Conservation (phyloP, 2,888 invertebrate species). For the Eubasilissa splendida region DNA sequence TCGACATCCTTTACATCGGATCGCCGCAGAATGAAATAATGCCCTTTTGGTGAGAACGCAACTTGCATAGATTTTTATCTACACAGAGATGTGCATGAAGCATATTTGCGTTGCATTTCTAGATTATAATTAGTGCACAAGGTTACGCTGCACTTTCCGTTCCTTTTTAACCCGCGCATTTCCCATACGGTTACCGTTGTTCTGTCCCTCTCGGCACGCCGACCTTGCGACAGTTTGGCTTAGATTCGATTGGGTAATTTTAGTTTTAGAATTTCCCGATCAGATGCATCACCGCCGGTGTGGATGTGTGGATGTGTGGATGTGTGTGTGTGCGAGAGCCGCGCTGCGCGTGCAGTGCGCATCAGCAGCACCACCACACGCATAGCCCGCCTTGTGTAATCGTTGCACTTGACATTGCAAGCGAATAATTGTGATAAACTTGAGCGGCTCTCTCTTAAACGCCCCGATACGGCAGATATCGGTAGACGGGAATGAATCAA, state of each 20-base stretch:
- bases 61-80: not conserved
- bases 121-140: constrained; percentile 49
- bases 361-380: not conserved
- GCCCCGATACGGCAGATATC: not conserved
- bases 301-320: not conserved
- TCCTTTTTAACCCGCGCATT: constrained; percentile 22
- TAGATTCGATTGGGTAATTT: constrained; percentile 55
- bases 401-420: constrained; percentile 50
- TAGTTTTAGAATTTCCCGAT: constrained; percentile 52
- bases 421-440: constrained; percentile 37
- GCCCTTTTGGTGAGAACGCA: not conserved
- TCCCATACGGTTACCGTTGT: not conserved
- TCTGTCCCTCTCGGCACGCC: constrained; percentile 18
- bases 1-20: not conserved
- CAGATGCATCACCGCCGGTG: constrained; percentile 19
- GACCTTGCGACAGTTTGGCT: constrained; percentile 59
- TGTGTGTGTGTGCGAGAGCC: not conserved
- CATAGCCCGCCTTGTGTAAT: constrained; percentile 22
- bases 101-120: constrained; percentile 39
- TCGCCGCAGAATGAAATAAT: not conserved
- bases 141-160: constrained; percentile 43
- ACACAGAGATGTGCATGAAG: constrained; percentile 32
- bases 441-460: constrained; percentile 12
- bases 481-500: no score
- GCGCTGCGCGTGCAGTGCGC: not conserved